Evolutionary conservation across 2,113 vertebrate species (phyloP).

Genomic region (Danionella cerebrum): DNA sequence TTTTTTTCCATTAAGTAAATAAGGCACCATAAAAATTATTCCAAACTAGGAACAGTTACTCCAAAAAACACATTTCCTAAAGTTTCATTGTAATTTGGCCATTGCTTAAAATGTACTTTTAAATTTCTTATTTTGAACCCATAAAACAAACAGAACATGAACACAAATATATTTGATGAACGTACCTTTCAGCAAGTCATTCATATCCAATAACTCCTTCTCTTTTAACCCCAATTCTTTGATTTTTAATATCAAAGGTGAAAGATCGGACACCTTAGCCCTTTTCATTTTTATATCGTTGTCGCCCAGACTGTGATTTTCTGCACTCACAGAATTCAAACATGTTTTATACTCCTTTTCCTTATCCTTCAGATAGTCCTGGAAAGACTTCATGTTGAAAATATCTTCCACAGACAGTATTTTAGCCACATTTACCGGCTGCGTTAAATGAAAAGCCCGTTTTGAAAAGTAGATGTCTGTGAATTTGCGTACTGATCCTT

Average conservation of each 20-base stretch:
- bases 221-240: conserved; percentile 52
- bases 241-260: conserved; percentile 52
- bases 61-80: too few species aligned
- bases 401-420: conserved; percentile 56
- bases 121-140: too few species aligned
- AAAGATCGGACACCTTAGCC: conserved; percentile 46
- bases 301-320: conserved; percentile 32
- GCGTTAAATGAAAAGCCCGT: conserved; percentile 26
- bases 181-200: conserved; percentile 58
- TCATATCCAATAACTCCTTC: conserved; percentile 53
- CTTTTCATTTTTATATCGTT: conserved; percentile 48
- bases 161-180: too few species aligned
- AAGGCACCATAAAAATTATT: too few species aligned
- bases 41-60: too few species aligned
- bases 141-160: too few species aligned
- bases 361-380: conserved; percentile 49
- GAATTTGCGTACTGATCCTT: neutral
- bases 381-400: conserved; percentile 54
- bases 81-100: too few species aligned
- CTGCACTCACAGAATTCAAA: conserved; percentile 36
- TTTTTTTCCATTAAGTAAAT: too few species aligned
- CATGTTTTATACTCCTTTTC: conserved; percentile 53
- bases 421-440: conserved; percentile 31
- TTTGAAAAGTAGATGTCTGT: neutral
- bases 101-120: too few species aligned